Percentiles rank a stretch among this genome's conserved stretches.
phyloP scores from a whole-genome alignment of 2,888 invertebrate species.

The Coelinius sp. region DNA sequence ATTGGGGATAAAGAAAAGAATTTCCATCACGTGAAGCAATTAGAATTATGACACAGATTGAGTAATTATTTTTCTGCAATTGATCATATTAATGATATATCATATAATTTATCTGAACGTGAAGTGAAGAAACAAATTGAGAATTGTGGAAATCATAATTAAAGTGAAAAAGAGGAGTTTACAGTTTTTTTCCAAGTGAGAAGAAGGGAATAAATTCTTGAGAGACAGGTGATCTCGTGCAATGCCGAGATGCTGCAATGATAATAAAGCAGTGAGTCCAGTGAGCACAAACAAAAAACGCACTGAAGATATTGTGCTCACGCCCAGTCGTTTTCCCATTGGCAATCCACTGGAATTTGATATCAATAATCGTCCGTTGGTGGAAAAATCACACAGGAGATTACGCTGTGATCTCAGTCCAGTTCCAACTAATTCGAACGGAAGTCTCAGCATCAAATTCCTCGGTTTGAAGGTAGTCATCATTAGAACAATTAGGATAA shows the following conservation, averaged over 20 bases:
- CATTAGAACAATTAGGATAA: not conserved
- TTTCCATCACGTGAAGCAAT: not conserved
- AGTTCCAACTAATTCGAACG: constrained; percentile 64
- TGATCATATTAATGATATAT: not conserved
- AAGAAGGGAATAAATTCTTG: constrained; percentile 37
- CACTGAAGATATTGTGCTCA: constrained; percentile 61
- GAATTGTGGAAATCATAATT: not conserved
- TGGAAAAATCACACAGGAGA: constrained; percentile 66
- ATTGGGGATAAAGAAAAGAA: not conserved
- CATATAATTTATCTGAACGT: not conserved
- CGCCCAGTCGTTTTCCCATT: constrained; percentile 59
- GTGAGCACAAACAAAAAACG: constrained; percentile 59
- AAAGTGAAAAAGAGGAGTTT: constrained; percentile 28
- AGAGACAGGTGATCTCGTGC: constrained; percentile 61
- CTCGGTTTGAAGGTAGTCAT: constrained; percentile 64
- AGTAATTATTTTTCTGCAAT: not conserved
- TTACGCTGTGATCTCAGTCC: constrained; percentile 68
- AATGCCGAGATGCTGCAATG: constrained; percentile 71
- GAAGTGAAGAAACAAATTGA: not conserved
- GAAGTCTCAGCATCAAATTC: constrained; percentile 64
- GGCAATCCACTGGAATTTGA: constrained; percentile 61
- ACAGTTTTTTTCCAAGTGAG: not conserved
- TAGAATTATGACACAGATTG: not conserved
- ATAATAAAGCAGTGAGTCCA: constrained; percentile 68
- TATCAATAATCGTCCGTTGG: constrained; percentile 58